Evolutionary conservation across 2,113 vertebrate genomes (phyloP).

Genomic region (Meriones unguiculatus): DNA sequence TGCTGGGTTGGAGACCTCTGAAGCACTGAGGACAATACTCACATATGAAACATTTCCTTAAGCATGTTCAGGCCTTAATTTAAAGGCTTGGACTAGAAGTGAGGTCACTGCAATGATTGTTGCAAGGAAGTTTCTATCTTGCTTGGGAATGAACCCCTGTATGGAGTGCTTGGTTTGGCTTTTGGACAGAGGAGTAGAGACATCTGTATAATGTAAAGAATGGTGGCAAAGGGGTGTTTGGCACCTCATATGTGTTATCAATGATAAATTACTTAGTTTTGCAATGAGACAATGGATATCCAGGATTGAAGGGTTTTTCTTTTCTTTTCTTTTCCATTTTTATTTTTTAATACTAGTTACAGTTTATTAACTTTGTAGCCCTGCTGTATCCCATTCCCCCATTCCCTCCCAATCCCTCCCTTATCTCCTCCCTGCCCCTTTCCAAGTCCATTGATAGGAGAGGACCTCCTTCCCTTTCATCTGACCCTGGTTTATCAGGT

Average conservation of each 20-base stretch:
- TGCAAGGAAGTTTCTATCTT: not conserved
- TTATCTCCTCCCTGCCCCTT: no score
- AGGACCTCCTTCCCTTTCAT: no score
- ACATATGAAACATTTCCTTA: not conserved
- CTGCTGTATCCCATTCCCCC: no score
- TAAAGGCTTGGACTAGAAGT: not conserved
- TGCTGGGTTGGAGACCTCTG: not conserved
- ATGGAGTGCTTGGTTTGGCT: not conserved
- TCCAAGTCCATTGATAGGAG: no score
- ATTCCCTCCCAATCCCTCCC: no score
- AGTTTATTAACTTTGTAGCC: no score
- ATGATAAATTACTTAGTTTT: conserved; percentile 32
- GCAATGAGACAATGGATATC: not conserved
- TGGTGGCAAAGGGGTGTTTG: not conserved
- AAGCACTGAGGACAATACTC: not conserved
- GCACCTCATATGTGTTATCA: not conserved
- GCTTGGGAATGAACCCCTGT: not conserved
- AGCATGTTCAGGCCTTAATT: not conserved
- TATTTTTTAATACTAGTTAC: no score
- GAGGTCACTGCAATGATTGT: not conserved
- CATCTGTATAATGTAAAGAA: not conserved
- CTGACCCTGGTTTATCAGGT: no score
- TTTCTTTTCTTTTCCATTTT: not conserved
- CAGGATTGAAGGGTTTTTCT: not conserved
- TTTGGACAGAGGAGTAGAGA: not conserved